Evolutionary conservation across 2,888 invertebrate genomes (phyloP).

Genomic region (Chloroclysta siterata): DNA sequence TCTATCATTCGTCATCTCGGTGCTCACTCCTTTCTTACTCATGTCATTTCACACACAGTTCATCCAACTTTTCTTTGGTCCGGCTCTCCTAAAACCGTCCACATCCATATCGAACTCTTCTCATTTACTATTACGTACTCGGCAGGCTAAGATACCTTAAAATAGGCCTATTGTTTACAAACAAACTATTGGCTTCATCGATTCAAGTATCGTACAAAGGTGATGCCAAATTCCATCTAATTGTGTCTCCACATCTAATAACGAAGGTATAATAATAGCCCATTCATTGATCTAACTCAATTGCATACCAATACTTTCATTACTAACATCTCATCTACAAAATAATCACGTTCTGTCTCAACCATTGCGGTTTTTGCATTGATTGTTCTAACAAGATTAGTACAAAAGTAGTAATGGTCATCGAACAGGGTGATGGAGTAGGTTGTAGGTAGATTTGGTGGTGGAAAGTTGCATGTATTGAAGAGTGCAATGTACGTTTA

Average conservation of each 20-base stretch:
- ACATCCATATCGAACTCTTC: too few species aligned
- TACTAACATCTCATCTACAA: neutral
- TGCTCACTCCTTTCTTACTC: too few species aligned
- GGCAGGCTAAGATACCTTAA: neutral
- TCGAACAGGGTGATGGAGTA: constrained; percentile 5
- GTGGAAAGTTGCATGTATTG: constrained; percentile 48
- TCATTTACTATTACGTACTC: too few species aligned
- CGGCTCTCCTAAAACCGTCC: too few species aligned
- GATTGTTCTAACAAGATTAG: neutral
- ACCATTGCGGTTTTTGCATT: constrained; percentile 6
- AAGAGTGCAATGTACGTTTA: constrained; percentile 71
- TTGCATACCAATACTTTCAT: constrained; percentile 67
- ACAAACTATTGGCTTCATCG: constrained; percentile 20
- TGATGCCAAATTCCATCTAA: constrained; percentile 26
- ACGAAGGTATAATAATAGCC: constrained; percentile 41
- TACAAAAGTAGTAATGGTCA: constrained; percentile 36
- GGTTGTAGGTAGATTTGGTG: constrained; percentile 2
- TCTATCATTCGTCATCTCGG: too few species aligned
- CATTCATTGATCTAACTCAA: constrained; percentile 70
- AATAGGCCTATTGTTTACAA: constrained; percentile 25
- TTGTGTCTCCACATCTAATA: constrained; percentile 28
- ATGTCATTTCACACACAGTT: too few species aligned
- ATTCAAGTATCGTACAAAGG: constrained; percentile 21
- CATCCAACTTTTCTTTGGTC: too few species aligned
- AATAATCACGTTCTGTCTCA: neutral